Evolutionary conservation across 2,888 invertebrate species (phyloP).

Genomic region (Netelia inedita): DNA sequence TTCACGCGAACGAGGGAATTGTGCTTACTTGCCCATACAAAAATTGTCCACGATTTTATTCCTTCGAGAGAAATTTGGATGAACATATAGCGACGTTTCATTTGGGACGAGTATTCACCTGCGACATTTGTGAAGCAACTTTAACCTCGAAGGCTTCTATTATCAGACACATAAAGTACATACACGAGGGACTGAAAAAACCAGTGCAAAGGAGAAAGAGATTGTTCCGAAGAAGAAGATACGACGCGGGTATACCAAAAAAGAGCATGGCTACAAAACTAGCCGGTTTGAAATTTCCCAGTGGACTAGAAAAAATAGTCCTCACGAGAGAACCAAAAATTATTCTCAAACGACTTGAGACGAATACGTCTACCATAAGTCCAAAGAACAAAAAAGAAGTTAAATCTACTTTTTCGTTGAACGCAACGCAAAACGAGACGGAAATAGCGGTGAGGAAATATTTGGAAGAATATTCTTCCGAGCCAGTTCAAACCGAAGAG

Average conservation of each 20-base stretch:
- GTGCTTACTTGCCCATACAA: conserved; percentile 50
- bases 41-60: conserved; percentile 60
- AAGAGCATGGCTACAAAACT: conserved; percentile 56
- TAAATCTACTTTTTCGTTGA: neutral
- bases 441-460: neutral
- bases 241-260: conserved; percentile 47
- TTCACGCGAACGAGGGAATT: conserved; percentile 30
- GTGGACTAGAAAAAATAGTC: conserved; percentile 34
- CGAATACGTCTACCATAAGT: neutral
- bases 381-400: neutral
- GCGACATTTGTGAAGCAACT: conserved; percentile 50
- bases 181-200: conserved; percentile 17
- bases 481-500: conserved; percentile 25
- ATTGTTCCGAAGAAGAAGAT: conserved; percentile 20
- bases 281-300: conserved; percentile 44
- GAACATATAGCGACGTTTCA: conserved; percentile 52
- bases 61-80: conserved; percentile 46
- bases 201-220: conserved; percentile 6
- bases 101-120: conserved; percentile 43
- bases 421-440: neutral
- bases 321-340: conserved; percentile 42
- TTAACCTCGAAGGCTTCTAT: conserved; percentile 43
- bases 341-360: conserved; percentile 1
- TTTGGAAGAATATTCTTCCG: neutral
- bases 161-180: conserved; percentile 40